These are phyloP conservation scores for Otis tarda DNA, from an alignment of 2,113 vertebrate genomes.

Conservation along the genomic window DNA sequence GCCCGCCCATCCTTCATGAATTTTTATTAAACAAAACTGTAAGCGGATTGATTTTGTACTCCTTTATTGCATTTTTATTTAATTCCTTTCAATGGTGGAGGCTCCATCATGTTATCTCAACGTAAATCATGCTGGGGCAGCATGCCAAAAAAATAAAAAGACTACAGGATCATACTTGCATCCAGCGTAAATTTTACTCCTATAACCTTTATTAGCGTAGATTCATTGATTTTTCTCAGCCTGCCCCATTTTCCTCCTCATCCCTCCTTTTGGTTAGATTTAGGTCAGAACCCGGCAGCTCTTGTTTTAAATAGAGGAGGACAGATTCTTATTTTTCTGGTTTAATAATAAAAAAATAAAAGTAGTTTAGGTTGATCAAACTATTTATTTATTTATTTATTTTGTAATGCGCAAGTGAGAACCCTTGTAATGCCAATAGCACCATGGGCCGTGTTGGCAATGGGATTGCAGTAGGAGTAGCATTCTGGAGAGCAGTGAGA, in stretches of 20 bases:
- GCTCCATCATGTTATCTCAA: slow-evolving; percentile 79
- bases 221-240: slow-evolving; percentile 74
- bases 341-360: neutral
- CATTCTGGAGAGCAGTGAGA: neutral
- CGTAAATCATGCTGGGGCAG: slow-evolving; percentile 80
- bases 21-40: slow-evolving; percentile 99
- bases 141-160: slow-evolving; percentile 75
- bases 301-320: slow-evolving; percentile 63
- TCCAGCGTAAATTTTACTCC: slow-evolving; percentile 75
- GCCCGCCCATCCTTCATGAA: slow-evolving; percentile 94
- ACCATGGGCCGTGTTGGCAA: accelerated
- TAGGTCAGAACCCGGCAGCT: slow-evolving; percentile 68
- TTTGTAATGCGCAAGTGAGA: neutral
- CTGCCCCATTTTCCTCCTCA: neutral
- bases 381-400: too few relatives aligned
- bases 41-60: slow-evolving; percentile 99
- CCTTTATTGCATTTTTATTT: slow-evolving; percentile 99
- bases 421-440: accelerated
- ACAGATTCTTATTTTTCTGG: neutral
- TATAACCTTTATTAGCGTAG: slow-evolving; percentile 78
- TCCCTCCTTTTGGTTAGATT: slow-evolving; percentile 44
- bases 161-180: slow-evolving; percentile 73
- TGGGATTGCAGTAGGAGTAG: neutral
- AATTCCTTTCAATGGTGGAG: slow-evolving; percentile 87
- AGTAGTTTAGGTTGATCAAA: neutral